A percentile compares a stretch with the other conserved stretches of the same genome.
phyloP scores from a whole-genome alignment of 2,797 vertebrate genomes.

The Etheostoma perlongum region DNA sequence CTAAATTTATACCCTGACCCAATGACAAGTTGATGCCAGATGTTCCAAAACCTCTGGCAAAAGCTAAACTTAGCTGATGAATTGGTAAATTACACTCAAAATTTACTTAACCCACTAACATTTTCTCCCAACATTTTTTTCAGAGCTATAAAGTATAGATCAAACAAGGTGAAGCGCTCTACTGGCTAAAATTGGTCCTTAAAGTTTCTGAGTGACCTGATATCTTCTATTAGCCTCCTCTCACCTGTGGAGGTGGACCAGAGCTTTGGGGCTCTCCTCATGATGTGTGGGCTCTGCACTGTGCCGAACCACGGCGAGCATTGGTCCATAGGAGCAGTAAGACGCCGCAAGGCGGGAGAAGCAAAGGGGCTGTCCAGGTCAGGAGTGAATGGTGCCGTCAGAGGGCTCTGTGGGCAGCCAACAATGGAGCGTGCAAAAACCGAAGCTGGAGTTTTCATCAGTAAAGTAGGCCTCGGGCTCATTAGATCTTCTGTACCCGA shows the following conservation, averaged over 20 bases:
- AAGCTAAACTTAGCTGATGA: too few relatives aligned
- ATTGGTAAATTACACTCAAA: too few relatives aligned
- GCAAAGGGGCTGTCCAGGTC: slow-evolving; percentile 85
- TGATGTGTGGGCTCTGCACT: slow-evolving; percentile 87
- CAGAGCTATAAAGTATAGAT: too few relatives aligned
- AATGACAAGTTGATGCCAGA: too few relatives aligned
- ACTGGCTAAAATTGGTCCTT: background rate
- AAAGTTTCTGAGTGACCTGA: background rate
- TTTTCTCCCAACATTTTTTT: too few relatives aligned
- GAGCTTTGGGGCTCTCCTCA: slow-evolving; percentile 90
- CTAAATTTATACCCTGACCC: too few relatives aligned
- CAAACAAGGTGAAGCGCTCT: too few relatives aligned
- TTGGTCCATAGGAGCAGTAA: slow-evolving; percentile 81
- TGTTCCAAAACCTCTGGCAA: too few relatives aligned
- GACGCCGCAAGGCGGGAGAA: slow-evolving; percentile 82
- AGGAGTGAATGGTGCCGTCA: slow-evolving; percentile 83
- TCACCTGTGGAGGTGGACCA: slow-evolving; percentile 92
- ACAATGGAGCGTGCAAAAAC: slow-evolving; percentile 85
- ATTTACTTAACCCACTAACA: too few relatives aligned
- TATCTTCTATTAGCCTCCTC: background rate
- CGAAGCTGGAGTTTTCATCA: slow-evolving; percentile 83
- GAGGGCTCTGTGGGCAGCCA: slow-evolving; percentile 75
- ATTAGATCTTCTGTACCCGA: slow-evolving; percentile 82
- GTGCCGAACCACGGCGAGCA: slow-evolving; percentile 86
- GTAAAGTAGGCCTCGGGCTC: slow-evolving; percentile 75